These are phyloP conservation scores for Eubucco bourcierii DNA, from an alignment of 2,113 vertebrate genomes.

Conservation along the genomic window DNA sequence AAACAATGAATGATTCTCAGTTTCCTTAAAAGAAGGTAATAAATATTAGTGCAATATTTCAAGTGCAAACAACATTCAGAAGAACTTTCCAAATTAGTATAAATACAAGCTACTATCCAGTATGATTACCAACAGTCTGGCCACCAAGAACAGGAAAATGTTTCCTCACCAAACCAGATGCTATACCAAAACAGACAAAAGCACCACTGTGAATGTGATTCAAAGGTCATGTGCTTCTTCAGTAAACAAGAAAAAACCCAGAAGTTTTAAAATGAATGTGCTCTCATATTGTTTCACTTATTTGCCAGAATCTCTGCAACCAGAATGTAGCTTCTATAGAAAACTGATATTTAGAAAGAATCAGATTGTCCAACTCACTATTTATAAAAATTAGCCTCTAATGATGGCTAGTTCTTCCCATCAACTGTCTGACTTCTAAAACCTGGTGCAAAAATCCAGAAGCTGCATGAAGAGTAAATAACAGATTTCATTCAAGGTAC, in stretches of 20 bases:
- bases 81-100: slow-evolving; percentile 14
- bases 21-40: slow-evolving; percentile 23
- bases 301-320: slow-evolving; percentile 34
- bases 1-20: background rate
- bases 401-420: background rate
- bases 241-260: slow-evolving; percentile 3
- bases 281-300: slow-evolving; percentile 34
- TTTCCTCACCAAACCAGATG: slow-evolving; percentile 41
- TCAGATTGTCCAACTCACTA: background rate
- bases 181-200: slow-evolving; percentile 56
- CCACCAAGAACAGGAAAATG: background rate
- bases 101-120: slow-evolving; percentile 16
- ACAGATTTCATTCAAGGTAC: background rate
- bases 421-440: background rate
- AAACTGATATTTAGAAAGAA: background rate
- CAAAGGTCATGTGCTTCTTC: slow-evolving; percentile 16
- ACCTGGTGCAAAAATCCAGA: background rate
- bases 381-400: background rate
- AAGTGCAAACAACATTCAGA: background rate
- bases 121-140: background rate
- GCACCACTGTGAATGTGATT: background rate
- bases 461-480: background rate
- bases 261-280: background rate
- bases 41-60: slow-evolving; percentile 1
- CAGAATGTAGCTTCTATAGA: background rate